Base-by-base conservation (phyloP, 2,113 vertebrate species). In the Nematolebias whitei region DNA sequence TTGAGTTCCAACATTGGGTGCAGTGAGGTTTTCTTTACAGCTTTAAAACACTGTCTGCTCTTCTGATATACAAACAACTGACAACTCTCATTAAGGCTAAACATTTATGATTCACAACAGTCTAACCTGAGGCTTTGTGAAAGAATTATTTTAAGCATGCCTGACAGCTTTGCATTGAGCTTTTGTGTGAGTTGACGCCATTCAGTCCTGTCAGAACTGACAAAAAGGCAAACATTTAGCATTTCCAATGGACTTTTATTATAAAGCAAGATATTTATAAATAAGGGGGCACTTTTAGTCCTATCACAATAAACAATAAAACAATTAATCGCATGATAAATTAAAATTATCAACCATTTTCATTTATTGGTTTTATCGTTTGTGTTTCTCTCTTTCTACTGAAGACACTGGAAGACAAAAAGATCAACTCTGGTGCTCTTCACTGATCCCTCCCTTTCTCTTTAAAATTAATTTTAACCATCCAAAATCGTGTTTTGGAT, bases 131-230 rank as follows among this genome's bases (percentile, higher is more conserved):
- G 56, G 23, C 52, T 47, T 58, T 53, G 48, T 57, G 43, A 39
- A 16, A 70, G 39, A 69, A 63, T 72, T 63, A 47, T 63, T n/a
- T 54, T 38, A 53, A 56, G 23, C 10, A 32, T 49, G 56, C 26
- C 32, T 66, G 63, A 68, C 24, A 66, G 58, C 53, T 32, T 5
- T 67, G 32, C 35, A 39, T n/a, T 12, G 1, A 20, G 45, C 40
- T 50, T 14, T 26, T 53, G 26, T 19, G 26, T 53, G 15, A 19
- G 12, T 7, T 13, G 10, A 19, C 10, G 16, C 40, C 56, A 44
- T 35, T 35, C 9, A 35, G 32, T 35, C 32, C 14, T 63, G 51
- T 66, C 71, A 73, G 61, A 56, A 18, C n/a, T 47, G 64, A 76
- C 56, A 59, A 62, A 54, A 41, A 71, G 48, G 40, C 19, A 45